Conservation (phyloP, 1,140 invertebrate genomes). For the Lepidurus couesii region DNA sequence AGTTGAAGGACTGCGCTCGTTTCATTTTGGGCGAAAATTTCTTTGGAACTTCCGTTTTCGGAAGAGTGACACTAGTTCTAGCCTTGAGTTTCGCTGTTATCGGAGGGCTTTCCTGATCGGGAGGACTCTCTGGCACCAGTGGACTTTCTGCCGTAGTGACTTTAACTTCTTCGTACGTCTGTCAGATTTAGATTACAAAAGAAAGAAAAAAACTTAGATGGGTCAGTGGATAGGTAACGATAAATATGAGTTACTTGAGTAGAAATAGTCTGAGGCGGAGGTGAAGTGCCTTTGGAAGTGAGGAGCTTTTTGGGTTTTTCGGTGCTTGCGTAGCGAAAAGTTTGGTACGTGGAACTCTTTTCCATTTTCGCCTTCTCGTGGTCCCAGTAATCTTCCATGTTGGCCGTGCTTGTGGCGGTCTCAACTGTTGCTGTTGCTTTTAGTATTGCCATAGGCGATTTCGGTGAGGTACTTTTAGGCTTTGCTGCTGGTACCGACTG, state of each 20-base stretch:
- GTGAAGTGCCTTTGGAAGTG: constrained; percentile 68
- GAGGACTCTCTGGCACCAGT: background rate
- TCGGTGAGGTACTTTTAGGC: background rate
- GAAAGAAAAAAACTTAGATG: no score
- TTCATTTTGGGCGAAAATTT: constrained; percentile 31
- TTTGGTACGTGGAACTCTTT: constrained; percentile 39
- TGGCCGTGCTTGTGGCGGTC: background rate
- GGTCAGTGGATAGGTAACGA: background rate
- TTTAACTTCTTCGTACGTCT: background rate
- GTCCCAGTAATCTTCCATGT: constrained; percentile 37
- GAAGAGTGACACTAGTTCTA: background rate
- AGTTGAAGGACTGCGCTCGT: constrained; percentile 27
- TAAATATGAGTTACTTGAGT: constrained; percentile 61
- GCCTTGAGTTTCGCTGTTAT: background rate
- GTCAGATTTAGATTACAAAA: background rate
- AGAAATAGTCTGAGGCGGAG: constrained; percentile 75
- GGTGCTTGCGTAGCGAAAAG: constrained; percentile 2
- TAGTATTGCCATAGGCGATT: background rate
- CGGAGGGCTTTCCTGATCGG: background rate
- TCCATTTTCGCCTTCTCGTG: constrained; percentile 40
- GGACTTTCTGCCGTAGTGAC: background rate
- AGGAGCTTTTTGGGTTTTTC: constrained; percentile 31
- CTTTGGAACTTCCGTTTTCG: background rate
- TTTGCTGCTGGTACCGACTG: constrained; percentile 36
- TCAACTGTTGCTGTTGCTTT: background rate